Percentiles rank a stretch among this genome's conserved stretches.
Conservation (phyloP, 2,113 vertebrate species). For the Pardalotus punctatus region DNA sequence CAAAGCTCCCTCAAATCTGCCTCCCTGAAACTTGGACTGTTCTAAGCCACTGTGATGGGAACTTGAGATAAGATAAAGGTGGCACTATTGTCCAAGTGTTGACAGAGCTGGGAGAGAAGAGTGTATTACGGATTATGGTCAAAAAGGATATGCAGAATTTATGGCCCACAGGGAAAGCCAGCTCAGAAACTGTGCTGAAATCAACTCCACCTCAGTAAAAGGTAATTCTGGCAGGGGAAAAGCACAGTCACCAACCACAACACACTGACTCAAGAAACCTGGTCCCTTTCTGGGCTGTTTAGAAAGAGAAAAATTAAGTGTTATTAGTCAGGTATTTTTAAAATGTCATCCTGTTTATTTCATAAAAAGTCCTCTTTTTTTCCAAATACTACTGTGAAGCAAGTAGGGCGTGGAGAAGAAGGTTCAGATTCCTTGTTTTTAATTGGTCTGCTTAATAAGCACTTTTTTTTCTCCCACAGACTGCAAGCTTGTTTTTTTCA, state of each 20-base stretch:
- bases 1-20: background rate
- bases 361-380: background rate
- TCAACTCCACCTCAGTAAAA: background rate
- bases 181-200: background rate
- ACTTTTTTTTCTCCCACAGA: background rate
- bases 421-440: background rate
- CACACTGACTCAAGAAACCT: background rate
- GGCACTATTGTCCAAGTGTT: background rate
- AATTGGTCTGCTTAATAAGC: background rate
- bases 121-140: background rate
- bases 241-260: fast-evolving
- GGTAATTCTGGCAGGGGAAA: background rate
- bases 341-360: background rate
- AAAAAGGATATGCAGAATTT: background rate
- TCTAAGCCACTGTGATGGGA: background rate
- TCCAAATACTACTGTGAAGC: background rate
- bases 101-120: background rate
- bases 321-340: background rate
- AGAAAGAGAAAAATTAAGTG: background rate
- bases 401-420: background rate
- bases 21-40: background rate
- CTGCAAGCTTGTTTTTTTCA: background rate
- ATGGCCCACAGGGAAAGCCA: background rate
- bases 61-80: background rate
- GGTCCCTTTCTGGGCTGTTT: background rate